Base-by-base conservation (phyloP, 2,888 invertebrate species). In the Noctuana brunneofusca region DNA sequence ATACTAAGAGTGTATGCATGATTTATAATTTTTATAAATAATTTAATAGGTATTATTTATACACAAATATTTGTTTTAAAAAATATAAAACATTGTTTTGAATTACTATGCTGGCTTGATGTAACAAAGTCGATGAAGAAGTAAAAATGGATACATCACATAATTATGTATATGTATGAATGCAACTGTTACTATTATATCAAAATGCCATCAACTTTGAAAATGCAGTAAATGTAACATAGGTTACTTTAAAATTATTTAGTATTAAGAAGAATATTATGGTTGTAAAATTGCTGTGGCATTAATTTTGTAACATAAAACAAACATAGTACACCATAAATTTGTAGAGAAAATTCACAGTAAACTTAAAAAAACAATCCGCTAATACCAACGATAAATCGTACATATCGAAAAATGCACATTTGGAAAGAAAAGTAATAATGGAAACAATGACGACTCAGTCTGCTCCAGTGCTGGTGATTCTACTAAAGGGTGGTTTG, bases 1-100 rank as follows among this genome's bases (percentile, higher is more conserved):
- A 87, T 84, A 86, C 86, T 88, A 89, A 87, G 86, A 89, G 90
- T 88, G 89, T 89, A 89, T 90, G 89, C 89, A 89, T 87, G 89
- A 88, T 89, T 89, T 85, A 85, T 81, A 82, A 80, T 82, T 63
- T 69, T 80, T 79, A 87, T 88, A 89, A 89, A 89, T 89, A 88
- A 89, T 88, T 88, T 87, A 84, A 75, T 81, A 83, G 83, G 84
- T 87, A 84, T 86, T 87, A 84, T 86, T 85, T 86, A 85, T 85
- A 87, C 85, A 89, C 80, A 50, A 57, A 83, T 76, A 63, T 32
- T 80, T 85, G 85, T 71, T 75, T 69, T 80, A 85, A 83, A 83
- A 84, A 76, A 81, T 75, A 78, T 65, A 49, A 20, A 48, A 48
- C 22, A 22, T 22, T 46, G 20, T 22, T 22, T 38, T 11, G n/a